phyloP scores from a whole-genome alignment of 2,797 vertebrate genomes.

The Malurus splendens region DNA sequence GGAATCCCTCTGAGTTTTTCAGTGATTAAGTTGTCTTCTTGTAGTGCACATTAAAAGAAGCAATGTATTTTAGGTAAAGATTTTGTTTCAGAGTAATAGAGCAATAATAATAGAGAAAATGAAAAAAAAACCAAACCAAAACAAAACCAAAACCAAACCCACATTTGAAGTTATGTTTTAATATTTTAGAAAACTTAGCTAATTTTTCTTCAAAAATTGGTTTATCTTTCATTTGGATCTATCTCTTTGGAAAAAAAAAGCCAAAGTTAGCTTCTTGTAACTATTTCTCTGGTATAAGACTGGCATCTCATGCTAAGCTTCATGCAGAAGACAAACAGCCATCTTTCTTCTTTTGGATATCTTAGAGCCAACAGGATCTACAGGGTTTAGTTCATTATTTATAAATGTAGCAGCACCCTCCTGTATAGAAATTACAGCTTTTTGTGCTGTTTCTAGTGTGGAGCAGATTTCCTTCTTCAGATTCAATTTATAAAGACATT shows the following conservation, averaged over 20 bases:
- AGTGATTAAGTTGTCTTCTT: background rate
- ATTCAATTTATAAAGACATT: background rate
- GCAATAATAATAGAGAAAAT: background rate
- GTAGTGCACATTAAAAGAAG: background rate
- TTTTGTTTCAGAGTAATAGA: background rate
- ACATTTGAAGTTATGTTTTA: background rate
- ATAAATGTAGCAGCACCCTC: background rate
- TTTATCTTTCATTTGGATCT: background rate
- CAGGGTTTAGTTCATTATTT: background rate
- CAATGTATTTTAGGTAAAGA: background rate
- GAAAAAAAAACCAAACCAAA: background rate
- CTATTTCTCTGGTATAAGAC: background rate
- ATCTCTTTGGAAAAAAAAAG: background rate
- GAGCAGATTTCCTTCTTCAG: background rate
- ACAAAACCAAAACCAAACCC: background rate
- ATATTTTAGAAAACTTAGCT: background rate
- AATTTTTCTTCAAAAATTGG: background rate
- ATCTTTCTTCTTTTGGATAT: background rate
- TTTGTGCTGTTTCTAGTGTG: background rate
- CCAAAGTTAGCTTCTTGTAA: background rate
- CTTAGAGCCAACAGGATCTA: background rate
- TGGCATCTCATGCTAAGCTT: conserved; percentile 12
- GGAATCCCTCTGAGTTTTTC: background rate
- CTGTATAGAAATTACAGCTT: background rate
- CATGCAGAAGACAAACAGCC: background rate